These are phyloP conservation scores for Diorhabda carinulata DNA, from an alignment of 1,140 invertebrate species.

Conservation along the genomic window DNA sequence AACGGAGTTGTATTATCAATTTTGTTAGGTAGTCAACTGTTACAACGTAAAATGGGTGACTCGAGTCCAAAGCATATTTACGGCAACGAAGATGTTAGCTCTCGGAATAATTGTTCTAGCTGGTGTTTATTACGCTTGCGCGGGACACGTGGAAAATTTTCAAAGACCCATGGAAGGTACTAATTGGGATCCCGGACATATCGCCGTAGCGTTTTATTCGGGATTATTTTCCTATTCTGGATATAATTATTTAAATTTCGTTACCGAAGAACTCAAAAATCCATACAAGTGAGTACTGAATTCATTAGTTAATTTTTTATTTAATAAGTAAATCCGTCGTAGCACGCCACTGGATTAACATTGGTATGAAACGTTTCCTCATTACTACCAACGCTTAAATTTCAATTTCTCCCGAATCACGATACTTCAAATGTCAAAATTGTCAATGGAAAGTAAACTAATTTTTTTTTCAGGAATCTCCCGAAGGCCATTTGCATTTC, in stretches of 20 bases:
- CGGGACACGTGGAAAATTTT: conserved; percentile 70
- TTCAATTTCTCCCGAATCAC: too few relatives aligned
- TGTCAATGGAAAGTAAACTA: not conserved
- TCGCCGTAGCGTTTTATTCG: conserved; percentile 90
- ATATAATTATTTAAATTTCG: conserved; percentile 88
- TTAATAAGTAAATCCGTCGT: not conserved
- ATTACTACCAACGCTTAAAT: too few relatives aligned
- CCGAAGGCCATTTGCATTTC: conserved; percentile 88
- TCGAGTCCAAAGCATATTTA: conserved; percentile 88
- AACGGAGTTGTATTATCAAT: too few relatives aligned
- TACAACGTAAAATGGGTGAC: conserved; percentile 85
- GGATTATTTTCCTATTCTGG: conserved; percentile 98
- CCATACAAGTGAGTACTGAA: conserved; percentile 69
- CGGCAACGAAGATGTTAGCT: conserved; percentile 88
- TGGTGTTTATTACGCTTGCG: conserved; percentile 67
- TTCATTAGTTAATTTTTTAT: not conserved
- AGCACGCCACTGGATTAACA: not conserved
- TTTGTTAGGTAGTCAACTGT: conserved; percentile 74
- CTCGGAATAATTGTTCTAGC: conserved; percentile 83
- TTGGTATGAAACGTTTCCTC: too few relatives aligned
- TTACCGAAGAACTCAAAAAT: conserved; percentile 90
- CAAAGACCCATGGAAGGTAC: conserved; percentile 74
- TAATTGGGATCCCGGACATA: conserved; percentile 68
- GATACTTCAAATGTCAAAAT: too few relatives aligned
- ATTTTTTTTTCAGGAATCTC: conserved; percentile 68